Conservation (phyloP, 2,888 invertebrate species). For the Meliscaeva auricollis region DNA sequence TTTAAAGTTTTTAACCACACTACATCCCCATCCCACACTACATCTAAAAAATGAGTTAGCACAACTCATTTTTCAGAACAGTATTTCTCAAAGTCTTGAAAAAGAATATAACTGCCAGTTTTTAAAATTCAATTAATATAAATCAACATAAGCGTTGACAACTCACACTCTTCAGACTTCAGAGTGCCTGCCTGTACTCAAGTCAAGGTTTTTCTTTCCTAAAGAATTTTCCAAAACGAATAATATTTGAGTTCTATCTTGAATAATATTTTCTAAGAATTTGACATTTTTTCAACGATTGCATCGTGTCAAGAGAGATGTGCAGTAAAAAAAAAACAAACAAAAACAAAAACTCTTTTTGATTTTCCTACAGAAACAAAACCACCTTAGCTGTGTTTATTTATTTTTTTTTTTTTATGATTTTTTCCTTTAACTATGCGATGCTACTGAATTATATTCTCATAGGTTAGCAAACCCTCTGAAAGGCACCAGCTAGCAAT, state of each 20-base stretch:
- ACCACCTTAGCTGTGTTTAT: background rate
- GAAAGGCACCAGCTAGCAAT: constrained; percentile 27
- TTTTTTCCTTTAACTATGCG: background rate
- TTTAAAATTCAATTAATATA: constrained; percentile 26
- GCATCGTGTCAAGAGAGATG: constrained; percentile 26
- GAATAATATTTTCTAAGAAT: constrained; percentile 14
- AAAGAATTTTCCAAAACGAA: background rate
- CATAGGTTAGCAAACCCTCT: constrained; percentile 1
- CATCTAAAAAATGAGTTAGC: too few relatives aligned
- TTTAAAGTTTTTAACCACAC: too few relatives aligned
- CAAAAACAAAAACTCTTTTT: constrained; percentile 10
- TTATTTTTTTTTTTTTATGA: background rate
- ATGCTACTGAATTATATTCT: constrained; percentile 14
- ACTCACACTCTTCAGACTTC: background rate
- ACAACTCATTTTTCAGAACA: background rate
- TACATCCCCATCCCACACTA: too few relatives aligned
- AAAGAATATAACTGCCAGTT: constrained; percentile 2
- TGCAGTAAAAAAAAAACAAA: constrained; percentile 20
- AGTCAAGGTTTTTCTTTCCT: background rate
- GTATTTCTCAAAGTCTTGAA: background rate
- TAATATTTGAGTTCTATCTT: constrained; percentile 15
- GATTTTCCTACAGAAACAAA: background rate
- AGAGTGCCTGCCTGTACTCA: background rate
- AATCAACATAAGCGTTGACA: constrained; percentile 15
- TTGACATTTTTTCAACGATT: constrained; percentile 32